Percentiles rank a stretch among this genome's conserved stretches.
Conservation (phyloP, 2,888 invertebrate genomes). For the Tiliacea aurago region DNA sequence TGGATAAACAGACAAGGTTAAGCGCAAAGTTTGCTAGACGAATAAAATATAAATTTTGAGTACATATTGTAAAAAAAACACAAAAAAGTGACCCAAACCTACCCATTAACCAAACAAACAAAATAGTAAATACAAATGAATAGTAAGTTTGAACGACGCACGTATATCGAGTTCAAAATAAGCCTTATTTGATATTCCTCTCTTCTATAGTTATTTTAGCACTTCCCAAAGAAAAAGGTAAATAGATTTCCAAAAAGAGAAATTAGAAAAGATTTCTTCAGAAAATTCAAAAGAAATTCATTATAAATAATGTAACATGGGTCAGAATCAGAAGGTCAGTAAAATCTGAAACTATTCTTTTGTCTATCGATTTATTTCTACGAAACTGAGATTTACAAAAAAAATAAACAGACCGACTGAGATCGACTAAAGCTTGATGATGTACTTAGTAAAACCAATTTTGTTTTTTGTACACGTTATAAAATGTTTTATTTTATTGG, state of each 20-base stretch:
- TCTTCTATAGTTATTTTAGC: too few species aligned
- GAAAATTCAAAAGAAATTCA: too few species aligned
- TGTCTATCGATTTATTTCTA: neutral
- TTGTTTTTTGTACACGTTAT: neutral
- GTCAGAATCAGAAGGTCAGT: neutral
- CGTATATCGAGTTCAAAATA: neutral
- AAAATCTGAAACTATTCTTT: neutral
- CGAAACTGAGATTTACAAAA: neutral
- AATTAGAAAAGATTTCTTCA: too few species aligned
- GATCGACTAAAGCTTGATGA: constrained; percentile 20
- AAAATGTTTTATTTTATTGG: neutral
- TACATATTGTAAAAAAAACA: constrained; percentile 6
- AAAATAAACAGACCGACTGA: neutral
- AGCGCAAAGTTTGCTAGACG: constrained; percentile 42
- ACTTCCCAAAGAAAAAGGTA: neutral
- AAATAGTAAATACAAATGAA: neutral
- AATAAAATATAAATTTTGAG: constrained; percentile 24
- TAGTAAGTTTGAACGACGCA: neutral
- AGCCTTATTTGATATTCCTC: neutral
- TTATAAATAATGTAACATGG: neutral
- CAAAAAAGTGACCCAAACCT: neutral
- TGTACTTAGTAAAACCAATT: neutral
- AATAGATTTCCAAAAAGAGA: too few species aligned
- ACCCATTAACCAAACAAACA: too few species aligned
- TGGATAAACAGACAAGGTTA: constrained; percentile 47